Evolutionary conservation across 2,113 vertebrate genomes (phyloP), one percentile per base, ranked within the genome.

Genomic region (Nanorana parkeri): DNA sequence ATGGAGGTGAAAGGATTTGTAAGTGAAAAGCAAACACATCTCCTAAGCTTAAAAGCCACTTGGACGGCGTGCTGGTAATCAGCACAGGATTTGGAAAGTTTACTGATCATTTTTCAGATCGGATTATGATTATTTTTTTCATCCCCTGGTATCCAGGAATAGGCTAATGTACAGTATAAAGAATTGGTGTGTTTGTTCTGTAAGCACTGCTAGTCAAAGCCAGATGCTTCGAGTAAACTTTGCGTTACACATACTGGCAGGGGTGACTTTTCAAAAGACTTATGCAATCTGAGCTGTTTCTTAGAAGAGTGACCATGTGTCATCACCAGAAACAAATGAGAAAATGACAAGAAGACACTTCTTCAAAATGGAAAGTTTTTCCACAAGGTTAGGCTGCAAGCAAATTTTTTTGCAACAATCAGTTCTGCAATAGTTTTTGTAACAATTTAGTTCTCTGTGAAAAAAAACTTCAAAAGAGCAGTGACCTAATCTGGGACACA

Each of bases 1-100:
- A 84, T 16, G 84, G 87, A 83, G 67, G 80, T 86, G 88, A 79
- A n/a, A 68, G 75, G 64, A 84, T 84, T 85, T 87, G 23, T 77
- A 87, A 86, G 58, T 61, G 66, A 78, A 88, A 89, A 87, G 79
- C 66, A 88, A 90, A 86, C 75, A 85, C 3, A 23, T 83, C 11
- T 85, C 85, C 86, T 75, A 41, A 84, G 65, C 67, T 84, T 87
- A 91, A 87, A 78, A 88, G 81, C 68, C 20, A 87, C 81, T 73
- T 87, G 77, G 41, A 77, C 86, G 68, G 78, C 28, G 83, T 84
- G 86, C 4, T 86, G 77, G 76, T 81, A 84, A 87, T 84, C 54
- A 80, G 29, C 63, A 77, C 51, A 36, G 78, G 32, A 86, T 83
- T 87, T 86, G 83, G 85, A 88, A 80, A 77, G 85, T 85, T 89